Percentiles rank a stretch among this genome's conserved stretches.
Evolutionary conservation across 2,888 invertebrate genomes (phyloP).

Genomic region (Onthophagus sagittarius): DNA sequence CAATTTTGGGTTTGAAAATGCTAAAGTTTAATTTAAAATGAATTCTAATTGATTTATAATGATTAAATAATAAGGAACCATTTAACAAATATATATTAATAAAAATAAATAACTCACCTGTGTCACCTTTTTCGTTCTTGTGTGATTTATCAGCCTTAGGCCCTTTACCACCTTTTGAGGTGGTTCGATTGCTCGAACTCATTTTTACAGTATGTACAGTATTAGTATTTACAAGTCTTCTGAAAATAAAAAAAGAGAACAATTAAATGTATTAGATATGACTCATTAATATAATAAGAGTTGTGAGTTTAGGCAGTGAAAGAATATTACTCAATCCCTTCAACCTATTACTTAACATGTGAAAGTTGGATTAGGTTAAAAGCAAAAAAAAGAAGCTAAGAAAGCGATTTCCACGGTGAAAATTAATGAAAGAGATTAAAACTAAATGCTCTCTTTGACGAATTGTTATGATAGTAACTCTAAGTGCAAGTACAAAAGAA

Average conservation of each 20-base stretch:
- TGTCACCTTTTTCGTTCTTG: constrained; percentile 46
- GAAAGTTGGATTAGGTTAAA: neutral
- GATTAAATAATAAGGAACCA: no score
- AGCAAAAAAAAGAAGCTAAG: neutral
- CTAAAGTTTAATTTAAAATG: no score
- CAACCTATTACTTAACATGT: neutral
- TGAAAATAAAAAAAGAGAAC: constrained; percentile 47
- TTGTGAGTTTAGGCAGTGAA: neutral
- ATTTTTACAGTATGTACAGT: constrained; percentile 77
- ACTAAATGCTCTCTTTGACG: no score
- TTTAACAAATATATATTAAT: no score
- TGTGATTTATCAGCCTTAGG: constrained; percentile 46
- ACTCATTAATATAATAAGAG: neutral
- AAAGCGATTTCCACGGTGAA: no score
- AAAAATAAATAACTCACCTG: constrained; percentile 35
- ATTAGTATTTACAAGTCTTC: constrained; percentile 72
- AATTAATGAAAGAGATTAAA: no score
- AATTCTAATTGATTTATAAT: no score
- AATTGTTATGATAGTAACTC: constrained; percentile 31
- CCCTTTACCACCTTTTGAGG: constrained; percentile 59
- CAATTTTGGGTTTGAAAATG: no score
- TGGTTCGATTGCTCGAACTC: constrained; percentile 68
- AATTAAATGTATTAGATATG: neutral
- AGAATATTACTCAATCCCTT: neutral
- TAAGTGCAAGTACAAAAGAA: constrained; percentile 23